phyloP scores from a whole-genome alignment of 2,113 vertebrate genomes.

The Nycticebus coucang region DNA sequence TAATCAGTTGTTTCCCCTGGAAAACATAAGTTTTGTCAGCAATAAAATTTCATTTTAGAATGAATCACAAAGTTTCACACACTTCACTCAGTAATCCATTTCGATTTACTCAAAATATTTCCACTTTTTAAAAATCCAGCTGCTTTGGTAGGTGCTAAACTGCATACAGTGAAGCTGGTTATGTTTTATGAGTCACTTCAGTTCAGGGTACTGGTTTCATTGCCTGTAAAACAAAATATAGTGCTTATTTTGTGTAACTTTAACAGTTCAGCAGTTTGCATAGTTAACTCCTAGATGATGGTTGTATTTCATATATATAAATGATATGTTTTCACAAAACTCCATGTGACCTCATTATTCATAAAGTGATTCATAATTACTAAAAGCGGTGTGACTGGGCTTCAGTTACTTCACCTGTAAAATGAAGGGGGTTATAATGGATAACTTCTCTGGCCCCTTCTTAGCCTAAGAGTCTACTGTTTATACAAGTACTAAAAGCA shows the following conservation, averaged over 20 bases:
- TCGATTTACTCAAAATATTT: conserved; percentile 35
- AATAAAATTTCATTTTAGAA: conserved; percentile 17
- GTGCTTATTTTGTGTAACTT: not conserved
- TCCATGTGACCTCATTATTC: not conserved
- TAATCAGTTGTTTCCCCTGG: not conserved
- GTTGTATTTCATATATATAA: not conserved
- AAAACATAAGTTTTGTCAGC: not conserved
- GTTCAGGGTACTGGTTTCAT: not conserved
- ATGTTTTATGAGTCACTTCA: not conserved
- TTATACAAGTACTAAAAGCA: not conserved
- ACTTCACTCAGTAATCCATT: not conserved
- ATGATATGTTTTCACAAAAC: not conserved
- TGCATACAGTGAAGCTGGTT: not conserved
- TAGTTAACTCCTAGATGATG: not conserved
- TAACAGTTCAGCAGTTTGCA: not conserved
- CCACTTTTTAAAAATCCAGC: not conserved
- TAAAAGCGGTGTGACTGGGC: not conserved
- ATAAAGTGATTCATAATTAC: not conserved
- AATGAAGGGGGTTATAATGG: not conserved
- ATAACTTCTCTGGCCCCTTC: not conserved
- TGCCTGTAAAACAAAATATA: not conserved
- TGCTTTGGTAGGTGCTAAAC: not conserved
- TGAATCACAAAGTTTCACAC: not conserved
- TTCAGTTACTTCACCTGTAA: not conserved
- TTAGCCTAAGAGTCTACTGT: not conserved